Evolutionary conservation across 1,140 invertebrate species (phyloP).

Genomic region (Glossosoma conforme): DNA sequence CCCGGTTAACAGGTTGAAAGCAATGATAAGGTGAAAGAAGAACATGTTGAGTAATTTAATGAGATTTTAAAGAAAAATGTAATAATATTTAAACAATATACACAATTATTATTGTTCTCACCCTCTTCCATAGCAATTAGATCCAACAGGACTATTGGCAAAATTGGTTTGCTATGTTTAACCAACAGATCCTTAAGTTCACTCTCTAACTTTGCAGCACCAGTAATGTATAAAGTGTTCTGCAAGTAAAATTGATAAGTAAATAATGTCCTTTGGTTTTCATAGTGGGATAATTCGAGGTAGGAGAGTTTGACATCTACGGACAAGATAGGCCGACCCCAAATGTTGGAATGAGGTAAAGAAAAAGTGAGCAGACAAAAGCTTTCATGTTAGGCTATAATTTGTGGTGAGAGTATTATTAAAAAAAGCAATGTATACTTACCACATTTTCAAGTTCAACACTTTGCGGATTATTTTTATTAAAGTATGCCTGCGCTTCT

Average conservation of each 20-base stretch:
- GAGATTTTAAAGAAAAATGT: too few relatives aligned
- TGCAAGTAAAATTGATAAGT: conserved; percentile 50
- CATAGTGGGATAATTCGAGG: too few relatives aligned
- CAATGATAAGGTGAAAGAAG: too few relatives aligned
- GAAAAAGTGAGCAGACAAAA: too few relatives aligned
- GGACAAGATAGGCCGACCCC: too few relatives aligned
- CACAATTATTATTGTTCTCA: conserved; percentile 32
- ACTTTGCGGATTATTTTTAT: conserved; percentile 88
- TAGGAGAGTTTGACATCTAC: too few relatives aligned
- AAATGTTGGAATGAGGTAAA: too few relatives aligned
- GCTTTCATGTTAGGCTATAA: neutral
- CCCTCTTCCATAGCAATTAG: conserved; percentile 83
- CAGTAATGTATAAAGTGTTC: conserved; percentile 68
- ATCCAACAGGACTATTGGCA: conserved; percentile 79
- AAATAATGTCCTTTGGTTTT: too few relatives aligned
- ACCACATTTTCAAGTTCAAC: conserved; percentile 88
- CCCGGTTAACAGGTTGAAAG: too few relatives aligned
- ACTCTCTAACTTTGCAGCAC: conserved; percentile 69
- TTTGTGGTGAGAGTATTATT: conserved; percentile 1
- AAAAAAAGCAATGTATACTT: conserved; percentile 34
- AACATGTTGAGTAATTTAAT: too few relatives aligned
- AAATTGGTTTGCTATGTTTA: conserved; percentile 80
- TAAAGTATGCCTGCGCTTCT: conserved; percentile 86
- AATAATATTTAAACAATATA: neutral
- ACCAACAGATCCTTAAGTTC: conserved; percentile 85